Base-by-base conservation (phyloP, 2,113 vertebrate genomes). In the Lucifuga dentata region DNA sequence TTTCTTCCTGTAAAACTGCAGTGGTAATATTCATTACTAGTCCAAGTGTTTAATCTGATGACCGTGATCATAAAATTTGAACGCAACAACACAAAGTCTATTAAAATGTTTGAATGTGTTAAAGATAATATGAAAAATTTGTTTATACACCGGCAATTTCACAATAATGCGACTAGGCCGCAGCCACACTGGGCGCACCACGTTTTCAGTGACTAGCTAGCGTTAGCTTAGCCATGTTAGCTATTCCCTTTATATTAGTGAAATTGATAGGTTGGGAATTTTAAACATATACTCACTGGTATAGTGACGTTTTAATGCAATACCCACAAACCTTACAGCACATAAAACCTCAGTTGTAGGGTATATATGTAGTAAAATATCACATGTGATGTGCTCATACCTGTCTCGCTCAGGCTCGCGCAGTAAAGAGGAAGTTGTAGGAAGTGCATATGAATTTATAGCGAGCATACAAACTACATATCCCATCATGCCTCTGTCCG, bases 341-440 rank as follows among this genome's bases (percentile, higher is more conserved):
- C 6, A 17, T 1, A 7, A 17, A 5, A 5, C 0, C 0, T n/a
- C 0, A n/a, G 7, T 40, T 0, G 3, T 0, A 6, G 2, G 0
- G 1, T 1, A 0, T 17, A 3, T 4, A 8, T 10, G 5, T 12
- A 2, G 1, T 23, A 0, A 9, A 15, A 1, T 1, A 3, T 7
- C 11, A 1, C 0, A 0, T 13, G 2, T 1, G 0, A 0, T 0
- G 0, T 0, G 1, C 0, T 1, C 50, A 0, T 90, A 93, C 92
- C 91, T 91, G 61, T 41, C 21, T 80, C 15, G 17, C 32, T 57
- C 90, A 90, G 85, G 84, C 86, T 81, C 66, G 64, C 61, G 68
- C 7, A 80, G 85, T 41, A 92, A 93, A 94, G 92, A 94, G 92
- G 51, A 60, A 58, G 87, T 24, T 0, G 0, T 15, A 1, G 5